These are phyloP conservation scores for Agrotis puta DNA, from an alignment of 2,888 invertebrate genomes.

Conservation along the genomic window DNA sequence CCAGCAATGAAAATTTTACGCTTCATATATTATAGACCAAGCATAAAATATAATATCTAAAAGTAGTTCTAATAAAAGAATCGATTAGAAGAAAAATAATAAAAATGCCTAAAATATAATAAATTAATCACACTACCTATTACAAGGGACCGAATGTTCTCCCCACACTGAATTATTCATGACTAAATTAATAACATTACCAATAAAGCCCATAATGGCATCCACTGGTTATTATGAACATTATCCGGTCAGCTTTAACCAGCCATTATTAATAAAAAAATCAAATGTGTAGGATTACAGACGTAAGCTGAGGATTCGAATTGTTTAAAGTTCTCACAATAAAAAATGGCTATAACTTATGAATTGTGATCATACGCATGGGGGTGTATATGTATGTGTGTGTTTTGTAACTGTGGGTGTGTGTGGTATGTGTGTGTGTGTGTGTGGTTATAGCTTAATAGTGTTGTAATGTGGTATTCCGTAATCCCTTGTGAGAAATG, in stretches of 20 bases:
- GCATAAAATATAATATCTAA: conserved; percentile 43
- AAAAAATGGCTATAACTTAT: conserved; percentile 72
- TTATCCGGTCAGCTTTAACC: conserved; percentile 76
- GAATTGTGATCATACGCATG: conserved; percentile 52
- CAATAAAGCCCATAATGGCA: conserved; percentile 77
- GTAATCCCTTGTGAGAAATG: conserved; percentile 75
- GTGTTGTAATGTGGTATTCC: conserved; percentile 65
- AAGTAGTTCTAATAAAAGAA: conserved; percentile 51
- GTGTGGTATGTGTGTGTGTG: conserved; percentile 32
- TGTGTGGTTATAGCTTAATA: conserved; percentile 64
- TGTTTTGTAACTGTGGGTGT: background rate
- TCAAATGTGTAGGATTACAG: conserved; percentile 86
- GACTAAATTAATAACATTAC: conserved; percentile 87
- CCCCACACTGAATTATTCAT: conserved; percentile 86
- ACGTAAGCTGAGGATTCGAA: conserved; percentile 81
- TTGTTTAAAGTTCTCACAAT: conserved; percentile 88
- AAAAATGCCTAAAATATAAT: conserved; percentile 57
- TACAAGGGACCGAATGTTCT: conserved; percentile 56
- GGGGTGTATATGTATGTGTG: conserved; percentile 31
- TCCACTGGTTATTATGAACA: conserved; percentile 76
- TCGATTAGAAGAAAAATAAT: conserved; percentile 54
- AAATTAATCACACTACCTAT: conserved; percentile 60
- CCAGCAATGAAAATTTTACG: conserved; percentile 58
- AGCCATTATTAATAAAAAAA: conserved; percentile 88
- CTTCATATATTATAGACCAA: conserved; percentile 39